A percentile compares a stretch with the other conserved stretches of the same genome.
Conservation (phyloP, 2,113 vertebrate species). For the Cygnus buccinator region DNA sequence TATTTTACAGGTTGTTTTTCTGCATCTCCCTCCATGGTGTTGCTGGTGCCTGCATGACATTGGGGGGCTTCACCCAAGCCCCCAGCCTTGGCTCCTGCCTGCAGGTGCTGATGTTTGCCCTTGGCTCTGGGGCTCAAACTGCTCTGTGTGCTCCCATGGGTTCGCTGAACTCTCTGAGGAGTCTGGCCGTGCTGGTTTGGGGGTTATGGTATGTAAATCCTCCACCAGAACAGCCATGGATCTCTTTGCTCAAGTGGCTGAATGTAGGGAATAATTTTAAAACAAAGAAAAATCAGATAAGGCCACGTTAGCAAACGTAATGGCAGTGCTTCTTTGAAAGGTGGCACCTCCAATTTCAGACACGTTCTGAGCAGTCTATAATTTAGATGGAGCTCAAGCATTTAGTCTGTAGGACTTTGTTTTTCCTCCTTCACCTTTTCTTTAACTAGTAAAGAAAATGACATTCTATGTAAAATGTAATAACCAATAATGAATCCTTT, state of each 20-base stretch:
- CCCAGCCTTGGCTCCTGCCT: rapidly evolving
- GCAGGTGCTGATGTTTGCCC: neutral
- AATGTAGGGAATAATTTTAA: neutral
- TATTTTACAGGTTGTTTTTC: neutral
- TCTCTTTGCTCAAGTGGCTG: neutral
- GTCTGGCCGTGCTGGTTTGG: neutral
- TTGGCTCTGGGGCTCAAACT: neutral
- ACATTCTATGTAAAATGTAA: conserved; percentile 54
- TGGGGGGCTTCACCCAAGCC: neutral
- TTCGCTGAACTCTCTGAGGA: neutral
- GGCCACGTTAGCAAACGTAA: neutral
- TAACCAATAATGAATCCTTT: conserved; percentile 40
- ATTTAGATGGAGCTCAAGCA: conserved; percentile 38
- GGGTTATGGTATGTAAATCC: neutral
- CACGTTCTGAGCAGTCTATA: conserved; percentile 16
- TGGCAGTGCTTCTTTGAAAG: conserved; percentile 16
- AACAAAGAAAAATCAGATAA: neutral
- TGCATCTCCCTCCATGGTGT: neutral
- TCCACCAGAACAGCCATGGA: neutral
- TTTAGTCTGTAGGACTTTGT: conserved; percentile 14
- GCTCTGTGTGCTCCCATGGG: neutral
- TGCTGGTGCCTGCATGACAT: neutral
- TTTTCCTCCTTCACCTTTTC: conserved; percentile 51
- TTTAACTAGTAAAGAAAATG: conserved; percentile 48
- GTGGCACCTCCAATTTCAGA: conserved; percentile 14